A percentile compares a stretch with the other conserved stretches of the same genome.
These are phyloP conservation scores for Cottoperca gobio DNA, from an alignment of 2,797 vertebrate species.

Conservation along the genomic window DNA sequence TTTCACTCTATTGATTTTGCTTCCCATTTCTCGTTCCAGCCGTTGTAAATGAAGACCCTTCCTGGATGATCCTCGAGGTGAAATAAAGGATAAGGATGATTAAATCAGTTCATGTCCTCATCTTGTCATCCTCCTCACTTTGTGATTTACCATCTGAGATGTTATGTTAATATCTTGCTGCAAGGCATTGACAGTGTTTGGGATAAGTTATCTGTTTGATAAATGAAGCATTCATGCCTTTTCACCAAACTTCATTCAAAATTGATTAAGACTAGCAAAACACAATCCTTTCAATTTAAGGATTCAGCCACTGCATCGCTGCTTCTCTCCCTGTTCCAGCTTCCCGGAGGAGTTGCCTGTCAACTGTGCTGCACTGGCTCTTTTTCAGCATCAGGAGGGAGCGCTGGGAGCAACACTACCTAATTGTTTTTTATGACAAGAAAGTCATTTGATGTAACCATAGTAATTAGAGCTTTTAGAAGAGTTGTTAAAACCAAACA, in stretches of 20 bases:
- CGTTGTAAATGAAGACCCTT: neutral
- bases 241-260: constrained; percentile 41
- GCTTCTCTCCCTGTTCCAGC: constrained; percentile 37
- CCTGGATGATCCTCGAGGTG: neutral
- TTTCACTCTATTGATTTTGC: neutral
- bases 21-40: neutral
- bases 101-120: neutral
- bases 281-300: constrained; percentile 49
- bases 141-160: constrained; percentile 11
- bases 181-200: neutral
- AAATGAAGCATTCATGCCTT: constrained; percentile 32
- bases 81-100: constrained; percentile 10
- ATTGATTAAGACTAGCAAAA: constrained; percentile 49
- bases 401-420: constrained; percentile 27
- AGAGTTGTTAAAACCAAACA: constrained; percentile 13
- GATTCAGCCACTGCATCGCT: constrained; percentile 51
- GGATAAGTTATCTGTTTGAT: constrained; percentile 33
- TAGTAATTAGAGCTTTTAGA: constrained; percentile 35
- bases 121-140: neutral
- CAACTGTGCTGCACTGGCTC: constrained; percentile 37
- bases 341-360: constrained; percentile 65
- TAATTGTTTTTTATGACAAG: constrained; percentile 61
- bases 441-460: constrained; percentile 37
- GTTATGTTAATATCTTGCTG: constrained; percentile 16
- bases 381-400: constrained; percentile 32